Evolutionary conservation across 2,888 invertebrate species (phyloP).

Genomic region (Lissonota sp.): DNA sequence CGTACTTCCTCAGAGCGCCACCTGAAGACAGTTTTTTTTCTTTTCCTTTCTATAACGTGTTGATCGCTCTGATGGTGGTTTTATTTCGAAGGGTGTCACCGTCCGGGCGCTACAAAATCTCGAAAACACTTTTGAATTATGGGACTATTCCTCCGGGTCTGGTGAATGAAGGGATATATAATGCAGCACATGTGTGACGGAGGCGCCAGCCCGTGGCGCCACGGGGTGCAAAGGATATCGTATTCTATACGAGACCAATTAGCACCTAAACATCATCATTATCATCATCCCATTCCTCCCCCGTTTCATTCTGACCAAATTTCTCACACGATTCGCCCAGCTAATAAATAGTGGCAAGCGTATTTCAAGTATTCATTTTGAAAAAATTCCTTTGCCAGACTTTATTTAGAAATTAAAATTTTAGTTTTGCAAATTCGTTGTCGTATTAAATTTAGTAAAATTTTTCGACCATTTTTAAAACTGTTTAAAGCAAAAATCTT

Average conservation of each 20-base stretch:
- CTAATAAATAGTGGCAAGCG: no score
- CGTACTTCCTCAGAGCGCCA: conserved; percentile 63
- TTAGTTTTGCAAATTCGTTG: no score
- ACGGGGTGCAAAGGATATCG: conserved; percentile 66
- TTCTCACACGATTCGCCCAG: no score
- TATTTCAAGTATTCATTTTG: no score
- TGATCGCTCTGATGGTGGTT: not conserved
- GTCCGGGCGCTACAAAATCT: conserved; percentile 18
- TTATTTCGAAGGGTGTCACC: conserved; percentile 2
- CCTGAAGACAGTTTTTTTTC: conserved; percentile 60
- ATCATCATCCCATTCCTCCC: conserved; percentile 15
- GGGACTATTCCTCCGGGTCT: conserved; percentile 39
- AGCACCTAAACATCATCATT: conserved; percentile 74
- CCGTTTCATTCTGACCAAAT: no score
- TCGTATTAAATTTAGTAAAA: no score
- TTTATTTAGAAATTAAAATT: no score
- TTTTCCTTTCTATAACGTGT: not conserved
- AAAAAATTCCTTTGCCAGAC: no score
- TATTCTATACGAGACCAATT: conserved; percentile 75
- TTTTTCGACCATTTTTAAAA: no score
- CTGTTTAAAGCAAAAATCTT: no score
- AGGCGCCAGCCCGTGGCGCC: conserved; percentile 68
- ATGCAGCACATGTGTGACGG: conserved; percentile 61
- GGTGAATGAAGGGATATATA: not conserved
- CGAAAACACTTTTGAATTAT: conserved; percentile 61